These are phyloP conservation scores for Halictus rubicundus DNA, from an alignment of 1,140 invertebrate species.

Conservation along the genomic window DNA sequence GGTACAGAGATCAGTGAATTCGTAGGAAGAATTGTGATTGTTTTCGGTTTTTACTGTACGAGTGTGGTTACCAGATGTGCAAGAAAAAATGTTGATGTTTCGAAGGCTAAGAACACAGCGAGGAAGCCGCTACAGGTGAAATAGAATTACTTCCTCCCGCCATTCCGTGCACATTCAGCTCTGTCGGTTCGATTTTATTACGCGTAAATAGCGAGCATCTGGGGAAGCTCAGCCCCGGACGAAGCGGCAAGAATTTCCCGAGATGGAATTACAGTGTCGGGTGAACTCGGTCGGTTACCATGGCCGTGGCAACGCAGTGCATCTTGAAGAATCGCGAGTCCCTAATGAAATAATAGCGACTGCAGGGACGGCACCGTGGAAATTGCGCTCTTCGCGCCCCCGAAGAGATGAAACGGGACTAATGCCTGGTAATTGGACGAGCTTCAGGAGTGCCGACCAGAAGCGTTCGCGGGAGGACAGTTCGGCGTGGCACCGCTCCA, in stretches of 20 bases:
- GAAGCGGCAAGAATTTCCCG: not conserved
- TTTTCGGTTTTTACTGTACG: no score
- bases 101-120: no score
- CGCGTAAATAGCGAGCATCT: no score
- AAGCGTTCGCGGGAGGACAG: slow-evolving; percentile 42
- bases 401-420: slow-evolving; percentile 50
- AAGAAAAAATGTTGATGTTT: no score
- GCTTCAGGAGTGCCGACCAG: slow-evolving; percentile 47
- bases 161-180: no score
- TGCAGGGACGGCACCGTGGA: slow-evolving; percentile 13
- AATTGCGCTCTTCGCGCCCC: slow-evolving; percentile 38
- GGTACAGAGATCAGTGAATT: no score
- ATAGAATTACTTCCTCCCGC: no score
- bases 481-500: slow-evolving; percentile 59
- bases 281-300: not conserved
- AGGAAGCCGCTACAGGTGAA: no score
- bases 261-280: not conserved
- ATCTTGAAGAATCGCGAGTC: slow-evolving; percentile 24
- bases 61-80: no score
- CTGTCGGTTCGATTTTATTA: no score
- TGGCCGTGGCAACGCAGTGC: not conserved
- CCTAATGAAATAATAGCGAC: slow-evolving; percentile 41
- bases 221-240: no score
- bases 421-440: slow-evolving; percentile 57
- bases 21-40: no score